Evolutionary conservation across 2,888 invertebrate genomes (phyloP).

Genomic region (Tachina lurida): DNA sequence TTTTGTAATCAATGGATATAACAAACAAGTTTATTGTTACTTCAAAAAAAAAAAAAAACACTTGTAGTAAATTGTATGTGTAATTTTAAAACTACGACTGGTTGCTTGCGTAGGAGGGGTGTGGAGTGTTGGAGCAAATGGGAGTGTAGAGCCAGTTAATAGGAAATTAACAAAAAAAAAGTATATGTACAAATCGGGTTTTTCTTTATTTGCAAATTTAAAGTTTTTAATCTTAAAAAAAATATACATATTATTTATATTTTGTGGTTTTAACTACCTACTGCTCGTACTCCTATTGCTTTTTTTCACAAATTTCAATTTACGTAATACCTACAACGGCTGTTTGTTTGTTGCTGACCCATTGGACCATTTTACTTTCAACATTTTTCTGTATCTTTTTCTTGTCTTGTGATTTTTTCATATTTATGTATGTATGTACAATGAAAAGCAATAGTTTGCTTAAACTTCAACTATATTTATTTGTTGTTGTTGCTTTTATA

Average conservation of each 20-base stretch:
- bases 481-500: conserved; percentile 40
- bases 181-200: conserved; percentile 34
- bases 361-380: conserved; percentile 72
- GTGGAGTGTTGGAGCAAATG: not conserved
- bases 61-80: not conserved
- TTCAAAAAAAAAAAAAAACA: not conserved
- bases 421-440: conserved; percentile 38
- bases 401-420: conserved; percentile 10
- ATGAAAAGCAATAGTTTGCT: conserved; percentile 55
- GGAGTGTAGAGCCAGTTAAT: conserved; percentile 35
- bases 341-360: conserved; percentile 66
- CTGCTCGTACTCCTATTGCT: conserved; percentile 48
- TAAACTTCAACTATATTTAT: conserved; percentile 44
- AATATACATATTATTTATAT: conserved; percentile 1
- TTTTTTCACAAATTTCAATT: conserved; percentile 38
- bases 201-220: conserved; percentile 16
- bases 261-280: conserved; percentile 37
- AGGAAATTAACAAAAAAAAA: conserved; percentile 35
- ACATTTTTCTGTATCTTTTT: conserved; percentile 52
- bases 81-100: not conserved
- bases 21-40: conserved; percentile 23
- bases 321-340: conserved; percentile 53
- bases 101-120: conserved; percentile 33
- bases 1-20: not conserved
- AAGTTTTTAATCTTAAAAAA: conserved; percentile 11